Base-by-base conservation (phyloP, 2,113 vertebrate species). In the Ictalurus punctatus region DNA sequence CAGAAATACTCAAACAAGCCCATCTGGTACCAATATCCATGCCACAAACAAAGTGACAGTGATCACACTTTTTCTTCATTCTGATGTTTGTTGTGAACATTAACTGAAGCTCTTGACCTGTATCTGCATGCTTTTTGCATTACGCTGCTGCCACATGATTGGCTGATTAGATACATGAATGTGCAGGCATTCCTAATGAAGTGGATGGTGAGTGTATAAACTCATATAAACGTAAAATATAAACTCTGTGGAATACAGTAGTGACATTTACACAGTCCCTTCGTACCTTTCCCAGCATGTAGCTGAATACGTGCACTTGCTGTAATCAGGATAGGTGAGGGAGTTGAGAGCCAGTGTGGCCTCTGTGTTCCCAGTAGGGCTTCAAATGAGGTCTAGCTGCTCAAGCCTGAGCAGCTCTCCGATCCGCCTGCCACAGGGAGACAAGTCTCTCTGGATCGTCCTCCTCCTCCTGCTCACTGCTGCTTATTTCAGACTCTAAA, bases 401-500 rank as follows among this genome's bases (percentile, higher is more conserved):
- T 90, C 63, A 30, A 87, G 67, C 58, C 88, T 69, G 54, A 81
- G 30, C 83, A 89, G 13, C 54, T 71, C 67, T 63, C 9, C n/a
- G 76, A 82, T 56, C 56, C 13, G 44, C 81, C 81, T 87, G 65
- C 90, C 61, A 59, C 65, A n/a, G 85, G 48, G 76, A 73, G 44
- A 34, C 40, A 30, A 79, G 86, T 34, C 88, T 86, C 69, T 84
- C 63, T 27, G 58, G 89, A 86, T 63, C 23, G 7, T 58, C 85
- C 27, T 89, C 81, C 78, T 74, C 59, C 61, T 87, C 84, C 78
- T 87, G 30, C 69, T 84, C 40, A 34, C 74, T 56, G 76, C 59
- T 48, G 69, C 83, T 88, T 88, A 73, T 88, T 86, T 90, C 85
- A 56, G 88, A 82, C 81, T 83, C 85, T 54, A 85, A 40, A 86